Evolutionary conservation across 2,888 invertebrate species (phyloP), one percentile per base, ranked within the genome.

Genomic region (Autographa pulchrina): DNA sequence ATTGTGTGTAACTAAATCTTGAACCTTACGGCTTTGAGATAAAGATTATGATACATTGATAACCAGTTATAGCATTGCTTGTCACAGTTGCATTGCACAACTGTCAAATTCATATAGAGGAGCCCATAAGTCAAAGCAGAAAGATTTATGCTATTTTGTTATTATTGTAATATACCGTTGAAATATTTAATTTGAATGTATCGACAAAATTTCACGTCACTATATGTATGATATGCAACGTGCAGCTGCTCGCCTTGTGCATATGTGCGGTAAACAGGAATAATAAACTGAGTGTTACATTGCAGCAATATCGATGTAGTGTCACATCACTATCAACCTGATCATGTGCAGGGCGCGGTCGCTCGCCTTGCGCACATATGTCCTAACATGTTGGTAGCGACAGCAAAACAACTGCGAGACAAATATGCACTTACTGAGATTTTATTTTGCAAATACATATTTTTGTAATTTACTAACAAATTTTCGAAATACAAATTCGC

Each of bases 191-290:
- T 16, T 6, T 8, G n/a, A 56, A 56, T 13, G 54, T 56, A 56
- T 56, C 54, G 81, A 78, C 76, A 72, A 56, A 16, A 20, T 62
- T 68, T 72, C 60, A 54, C 85, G 76, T 72, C 82, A 80, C 88
- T 88, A 84, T 35, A 73, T 77, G 78, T 84, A 81, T 84, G 81
- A 78, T 79, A 79, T 72, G 77, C 80, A 77, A 87, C 91, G 91
- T 88, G 92, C 90, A 92, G 91, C 83, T 79, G 90, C 82, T 90
- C 74, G 88, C 91, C 91, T 91, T 91, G 91, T 84, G 77, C 87
- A 78, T 84, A 89, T 81, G 88, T 86, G 86, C 48, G 48, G 48
- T 48, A 48, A 48, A 48, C 48, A 48, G 48, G 48, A 48, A 48
- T 48, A 48, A 48, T 48, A 48, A 48, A 48, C 48, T 48, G 48